A percentile compares a stretch with the other conserved stretches of the same genome.
These are phyloP conservation scores for Sceloporus undulatus DNA, from an alignment of 2,113 vertebrate genomes.

Conservation along the genomic window DNA sequence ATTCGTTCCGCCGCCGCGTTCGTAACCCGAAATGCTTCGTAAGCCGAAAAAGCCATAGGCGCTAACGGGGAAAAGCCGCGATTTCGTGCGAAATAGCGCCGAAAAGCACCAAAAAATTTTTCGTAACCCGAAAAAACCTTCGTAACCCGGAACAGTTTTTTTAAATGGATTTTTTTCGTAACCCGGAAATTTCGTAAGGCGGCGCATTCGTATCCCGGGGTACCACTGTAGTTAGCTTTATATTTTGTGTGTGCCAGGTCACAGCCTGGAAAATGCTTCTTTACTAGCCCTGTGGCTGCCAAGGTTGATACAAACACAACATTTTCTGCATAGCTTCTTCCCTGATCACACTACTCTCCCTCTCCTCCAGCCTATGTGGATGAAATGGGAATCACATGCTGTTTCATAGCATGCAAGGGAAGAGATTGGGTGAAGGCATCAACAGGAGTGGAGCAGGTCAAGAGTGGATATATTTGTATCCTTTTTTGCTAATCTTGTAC, in stretches of 20 bases:
- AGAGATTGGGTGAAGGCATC: not conserved
- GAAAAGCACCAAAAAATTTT: too few relatives aligned
- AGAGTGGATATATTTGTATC: not conserved
- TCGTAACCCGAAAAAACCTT: too few relatives aligned
- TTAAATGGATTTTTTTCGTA: too few relatives aligned
- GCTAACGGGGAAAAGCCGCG: too few relatives aligned
- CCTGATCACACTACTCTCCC: not conserved
- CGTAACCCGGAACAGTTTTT: too few relatives aligned
- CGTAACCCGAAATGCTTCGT: too few relatives aligned
- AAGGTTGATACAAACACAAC: not conserved
- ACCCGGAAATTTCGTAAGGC: too few relatives aligned
- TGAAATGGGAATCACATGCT: not conserved
- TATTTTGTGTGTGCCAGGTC: not conserved
- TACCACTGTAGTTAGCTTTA: not conserved
- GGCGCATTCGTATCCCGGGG: too few relatives aligned
- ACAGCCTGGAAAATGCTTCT: not conserved
- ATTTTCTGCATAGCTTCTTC: not conserved
- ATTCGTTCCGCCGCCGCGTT: too few relatives aligned
- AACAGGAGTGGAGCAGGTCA: not conserved
- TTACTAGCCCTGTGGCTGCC: not conserved
- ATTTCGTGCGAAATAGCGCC: too few relatives aligned
- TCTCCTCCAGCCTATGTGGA: not conserved
- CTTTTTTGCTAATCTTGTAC: not conserved
- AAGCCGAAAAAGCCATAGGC: too few relatives aligned
- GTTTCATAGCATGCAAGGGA: not conserved